These are phyloP conservation scores for Trachelus iudaicus DNA, from an alignment of 2,888 invertebrate genomes.

Conservation along the genomic window DNA sequence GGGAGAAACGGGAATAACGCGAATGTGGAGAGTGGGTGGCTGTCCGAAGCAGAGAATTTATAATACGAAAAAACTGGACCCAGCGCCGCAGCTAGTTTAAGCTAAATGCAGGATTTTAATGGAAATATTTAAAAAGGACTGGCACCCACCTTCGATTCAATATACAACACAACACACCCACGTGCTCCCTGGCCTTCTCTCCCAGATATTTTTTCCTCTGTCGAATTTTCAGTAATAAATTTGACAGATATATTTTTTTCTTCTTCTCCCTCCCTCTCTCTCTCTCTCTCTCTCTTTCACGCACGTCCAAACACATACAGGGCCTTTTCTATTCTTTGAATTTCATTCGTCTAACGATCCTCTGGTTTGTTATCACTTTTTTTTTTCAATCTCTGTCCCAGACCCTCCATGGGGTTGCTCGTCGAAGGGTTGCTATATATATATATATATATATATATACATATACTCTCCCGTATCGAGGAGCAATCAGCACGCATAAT, in stretches of 20 bases:
- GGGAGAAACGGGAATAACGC: constrained; percentile 17
- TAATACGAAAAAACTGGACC: constrained; percentile 45
- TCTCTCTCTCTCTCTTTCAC: not conserved
- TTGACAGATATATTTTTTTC: not conserved
- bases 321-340: not conserved
- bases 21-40: constrained; percentile 32
- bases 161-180: too few relatives aligned
- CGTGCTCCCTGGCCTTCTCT: too few relatives aligned
- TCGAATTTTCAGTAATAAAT: not conserved
- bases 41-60: constrained; percentile 56
- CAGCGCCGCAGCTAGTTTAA: constrained; percentile 25
- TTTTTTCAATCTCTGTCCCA: not conserved
- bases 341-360: not conserved
- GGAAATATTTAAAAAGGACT: not conserved
- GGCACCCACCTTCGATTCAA: too few relatives aligned
- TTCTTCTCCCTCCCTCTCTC: constrained; percentile 14
- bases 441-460: not conserved
- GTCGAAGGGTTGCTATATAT: not conserved
- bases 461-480: constrained; percentile 39
- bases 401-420: not conserved
- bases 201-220: not conserved
- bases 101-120: not conserved
- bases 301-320: not conserved
- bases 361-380: not conserved
- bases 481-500: constrained; percentile 64